These are phyloP conservation scores for Cetonia aurata DNA, from an alignment of 2,888 invertebrate species.

Conservation along the genomic window DNA sequence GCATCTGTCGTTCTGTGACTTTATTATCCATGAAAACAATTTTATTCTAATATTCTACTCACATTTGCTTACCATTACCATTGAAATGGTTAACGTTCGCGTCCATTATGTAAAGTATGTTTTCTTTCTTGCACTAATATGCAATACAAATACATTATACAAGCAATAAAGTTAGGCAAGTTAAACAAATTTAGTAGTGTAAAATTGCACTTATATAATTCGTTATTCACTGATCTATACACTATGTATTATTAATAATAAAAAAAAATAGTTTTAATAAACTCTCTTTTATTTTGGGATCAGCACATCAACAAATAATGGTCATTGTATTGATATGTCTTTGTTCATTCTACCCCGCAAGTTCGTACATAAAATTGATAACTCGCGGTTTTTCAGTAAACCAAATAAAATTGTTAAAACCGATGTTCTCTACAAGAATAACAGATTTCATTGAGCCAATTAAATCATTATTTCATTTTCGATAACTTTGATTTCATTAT, in stretches of 20 bases:
- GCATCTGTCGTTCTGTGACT: not conserved
- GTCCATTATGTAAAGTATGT: constrained; percentile 9
- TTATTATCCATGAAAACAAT: constrained; percentile 16
- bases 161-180: no score
- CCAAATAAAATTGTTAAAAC: no score
- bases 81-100: constrained; percentile 12
- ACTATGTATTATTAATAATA: not conserved
- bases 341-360: no score
- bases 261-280: not conserved
- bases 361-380: no score
- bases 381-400: no score
- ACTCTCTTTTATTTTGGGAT: not conserved
- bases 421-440: no score
- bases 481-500: no score
- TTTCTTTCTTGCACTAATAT: constrained; percentile 11
- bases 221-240: no score
- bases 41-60: constrained; percentile 8
- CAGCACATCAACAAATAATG: constrained; percentile 2
- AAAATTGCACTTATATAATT: no score
- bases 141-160: not conserved
- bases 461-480: no score
- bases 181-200: not conserved
- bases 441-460: no score
- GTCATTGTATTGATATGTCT: no score
- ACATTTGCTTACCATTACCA: constrained; percentile 7